Conservation (phyloP, 2,888 invertebrate genomes). For the Busseola fusca region DNA sequence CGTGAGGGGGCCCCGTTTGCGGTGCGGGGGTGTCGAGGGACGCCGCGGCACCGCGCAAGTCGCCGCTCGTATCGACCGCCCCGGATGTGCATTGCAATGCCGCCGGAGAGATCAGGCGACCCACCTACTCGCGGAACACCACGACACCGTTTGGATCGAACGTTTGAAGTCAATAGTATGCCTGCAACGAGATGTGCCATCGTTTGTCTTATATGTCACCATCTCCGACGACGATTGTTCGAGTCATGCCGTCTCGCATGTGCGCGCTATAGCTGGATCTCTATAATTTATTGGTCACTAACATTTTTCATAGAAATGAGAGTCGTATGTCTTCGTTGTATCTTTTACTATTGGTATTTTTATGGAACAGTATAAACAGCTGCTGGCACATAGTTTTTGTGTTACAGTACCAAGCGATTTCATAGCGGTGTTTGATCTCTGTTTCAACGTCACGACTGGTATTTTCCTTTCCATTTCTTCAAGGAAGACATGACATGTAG, state of each 20-base stretch:
- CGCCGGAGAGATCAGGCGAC: slow-evolving; percentile 81
- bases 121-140: slow-evolving; percentile 77
- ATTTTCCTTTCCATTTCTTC: slow-evolving; percentile 1
- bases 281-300: neutral
- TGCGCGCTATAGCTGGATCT: neutral
- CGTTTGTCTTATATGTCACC: slow-evolving; percentile 28
- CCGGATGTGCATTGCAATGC: slow-evolving; percentile 86
- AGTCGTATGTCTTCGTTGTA: neutral
- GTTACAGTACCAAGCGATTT: neutral
- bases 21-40: slow-evolving; percentile 74
- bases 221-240: neutral
- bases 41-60: slow-evolving; percentile 84
- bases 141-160: slow-evolving; percentile 67
- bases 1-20: slow-evolving; percentile 69
- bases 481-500: neutral
- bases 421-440: neutral
- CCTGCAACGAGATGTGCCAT: slow-evolving; percentile 33
- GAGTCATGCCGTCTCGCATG: slow-evolving; percentile 7
- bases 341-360: slow-evolving; percentile 7
- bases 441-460: neutral
- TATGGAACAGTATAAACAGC: neutral
- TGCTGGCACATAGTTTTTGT: neutral
- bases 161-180: slow-evolving; percentile 53
- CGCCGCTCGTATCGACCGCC: slow-evolving; percentile 86
- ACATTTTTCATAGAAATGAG: slow-evolving; percentile 1